Evolutionary conservation across 1,140 invertebrate species (phyloP), one percentile per base, ranked within the genome.

Genomic region (Neodiprion virginianus): DNA sequence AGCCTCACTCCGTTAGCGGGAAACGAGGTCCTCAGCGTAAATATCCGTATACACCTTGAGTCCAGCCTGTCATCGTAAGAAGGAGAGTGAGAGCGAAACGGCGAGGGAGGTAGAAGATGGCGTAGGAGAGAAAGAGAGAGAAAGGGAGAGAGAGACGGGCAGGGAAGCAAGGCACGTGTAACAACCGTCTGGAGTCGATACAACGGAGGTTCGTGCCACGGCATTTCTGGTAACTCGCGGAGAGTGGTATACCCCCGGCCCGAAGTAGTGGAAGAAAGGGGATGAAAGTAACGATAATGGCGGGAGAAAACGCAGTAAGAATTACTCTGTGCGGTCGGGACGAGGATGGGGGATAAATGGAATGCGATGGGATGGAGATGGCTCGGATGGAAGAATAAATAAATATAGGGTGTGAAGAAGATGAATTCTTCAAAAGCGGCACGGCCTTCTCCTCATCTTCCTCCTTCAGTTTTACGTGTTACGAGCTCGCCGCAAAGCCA

Each of bases 141-240:
- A 72, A 0, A 47, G 40, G n/a, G 47, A 69, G 40, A 17, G 67
- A 65, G n/a, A 68, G 68, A 71, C 75, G 74, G 67, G 75, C 73
- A 67, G 76, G 78, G 5, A 5, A 40, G 8, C 11, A 61, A 61
- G 53, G 53, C 53, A 61, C 53, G 53, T 61, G 53, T 61, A 61
- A 61, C 53, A 61, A 61, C 53, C 53, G 53, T 61, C 53, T 61
- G 11, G 53, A 61, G 53, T 61, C 53, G 53, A 61, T 61, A 61
- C 53, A 61, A 17, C 5, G 53, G 7, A 12, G 11, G 53, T 61
- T 17, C 53, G 53, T 61, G 53, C 28, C 28, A 40, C 28, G 28
- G 28, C 53, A 17, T 61, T 61, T 61, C 11, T 12, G n/a, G 53
- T 9, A 61, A 61, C 53, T 61, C 53, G 53, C n/a, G 28, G 28